phyloP scores from a whole-genome alignment of 2,113 vertebrate genomes.

The Pseudolaguvia tuberculata region DNA sequence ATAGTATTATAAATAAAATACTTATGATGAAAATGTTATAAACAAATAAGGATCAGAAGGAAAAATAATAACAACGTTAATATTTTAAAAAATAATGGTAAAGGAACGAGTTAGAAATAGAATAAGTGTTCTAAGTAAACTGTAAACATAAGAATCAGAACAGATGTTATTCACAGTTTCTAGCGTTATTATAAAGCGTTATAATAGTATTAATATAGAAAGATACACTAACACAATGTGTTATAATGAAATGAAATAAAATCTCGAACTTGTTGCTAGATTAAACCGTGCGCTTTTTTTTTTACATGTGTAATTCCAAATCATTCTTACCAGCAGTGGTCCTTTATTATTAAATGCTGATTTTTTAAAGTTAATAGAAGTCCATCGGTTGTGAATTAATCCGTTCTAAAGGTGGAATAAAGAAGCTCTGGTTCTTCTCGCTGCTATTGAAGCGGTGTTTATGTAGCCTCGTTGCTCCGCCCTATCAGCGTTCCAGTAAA shows the following conservation, averaged over 20 bases:
- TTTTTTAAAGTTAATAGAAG: no score
- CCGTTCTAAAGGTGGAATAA: no score
- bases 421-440: rapidly evolving
- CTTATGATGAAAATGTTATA: no score
- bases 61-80: no score
- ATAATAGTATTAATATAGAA: background rate
- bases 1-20: background rate
- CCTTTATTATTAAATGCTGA: background rate
- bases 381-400: background rate
- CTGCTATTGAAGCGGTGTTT: background rate
- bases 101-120: no score
- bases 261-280: no score
- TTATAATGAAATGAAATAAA: no score
- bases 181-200: no score
- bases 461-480: background rate
- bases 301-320: background rate
- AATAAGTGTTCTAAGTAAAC: background rate
- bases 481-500: background rate
- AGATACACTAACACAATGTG: background rate
- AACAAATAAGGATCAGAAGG: no score
- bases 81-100: no score
- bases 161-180: no score
- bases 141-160: background rate
- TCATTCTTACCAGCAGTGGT: conserved; percentile 6
- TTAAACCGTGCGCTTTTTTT: background rate